Evolutionary conservation across 2,888 invertebrate species (phyloP).

Genomic region (Tubulanus polymorphus): DNA sequence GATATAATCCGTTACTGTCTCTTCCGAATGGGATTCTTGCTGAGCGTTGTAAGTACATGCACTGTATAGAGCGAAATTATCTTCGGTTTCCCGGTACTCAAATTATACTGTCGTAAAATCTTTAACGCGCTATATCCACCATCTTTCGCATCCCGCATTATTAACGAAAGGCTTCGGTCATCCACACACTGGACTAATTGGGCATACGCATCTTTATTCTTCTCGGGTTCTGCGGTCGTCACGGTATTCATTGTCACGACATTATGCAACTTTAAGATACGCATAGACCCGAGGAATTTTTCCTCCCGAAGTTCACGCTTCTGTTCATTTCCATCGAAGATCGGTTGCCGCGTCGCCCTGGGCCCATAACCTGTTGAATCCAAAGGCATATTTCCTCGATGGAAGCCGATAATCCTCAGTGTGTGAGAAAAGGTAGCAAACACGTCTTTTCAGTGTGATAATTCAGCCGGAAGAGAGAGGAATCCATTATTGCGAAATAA

Average conservation of each 20-base stretch:
- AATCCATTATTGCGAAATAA: too few species aligned
- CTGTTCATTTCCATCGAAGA: slow-evolving; percentile 14
- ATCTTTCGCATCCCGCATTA: slow-evolving; percentile 17
- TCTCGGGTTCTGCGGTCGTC: too few species aligned
- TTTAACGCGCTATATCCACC: slow-evolving; percentile 13
- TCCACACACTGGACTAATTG: too few species aligned
- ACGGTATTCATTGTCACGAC: neutral
- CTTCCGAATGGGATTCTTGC: neutral
- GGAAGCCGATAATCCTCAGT: too few species aligned
- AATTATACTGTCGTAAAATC: slow-evolving; percentile 9
- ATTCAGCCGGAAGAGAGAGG: too few species aligned
- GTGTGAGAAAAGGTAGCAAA: too few species aligned
- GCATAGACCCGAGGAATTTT: slow-evolving; percentile 12
- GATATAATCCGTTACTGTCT: slow-evolving; percentile 15
- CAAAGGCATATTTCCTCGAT: too few species aligned
- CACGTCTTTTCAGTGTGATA: too few species aligned
- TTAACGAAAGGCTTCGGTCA: slow-evolving; percentile 9
- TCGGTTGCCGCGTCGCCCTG: slow-evolving; percentile 7
- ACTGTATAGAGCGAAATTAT: slow-evolving; percentile 3
- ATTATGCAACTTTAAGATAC: neutral
- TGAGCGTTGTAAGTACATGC: slow-evolving; percentile 5
- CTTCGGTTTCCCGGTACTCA: slow-evolving; percentile 4
- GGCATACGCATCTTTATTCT: too few species aligned
- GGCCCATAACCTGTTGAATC: slow-evolving; percentile 23
- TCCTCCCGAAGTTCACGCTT: slow-evolving; percentile 13